phyloP scores from a whole-genome alignment of 2,888 invertebrate species.

The Lottia scabra region DNA sequence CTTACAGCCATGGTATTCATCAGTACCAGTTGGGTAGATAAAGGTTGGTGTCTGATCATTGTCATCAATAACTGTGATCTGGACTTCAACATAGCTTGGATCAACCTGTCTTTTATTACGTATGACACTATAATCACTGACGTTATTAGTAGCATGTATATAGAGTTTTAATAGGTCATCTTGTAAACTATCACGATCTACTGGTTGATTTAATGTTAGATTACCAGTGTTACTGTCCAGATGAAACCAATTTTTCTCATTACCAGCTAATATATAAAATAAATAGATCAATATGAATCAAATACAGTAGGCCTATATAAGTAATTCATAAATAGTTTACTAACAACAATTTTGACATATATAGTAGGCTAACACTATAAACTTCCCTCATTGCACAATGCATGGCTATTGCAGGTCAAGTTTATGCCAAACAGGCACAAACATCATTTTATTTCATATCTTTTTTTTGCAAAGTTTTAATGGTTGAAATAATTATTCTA shows the following conservation, averaged over 20 bases:
- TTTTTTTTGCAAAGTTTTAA: too few species aligned
- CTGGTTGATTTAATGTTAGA: constrained; percentile 81
- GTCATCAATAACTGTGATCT: constrained; percentile 74
- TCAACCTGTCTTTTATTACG: constrained; percentile 63
- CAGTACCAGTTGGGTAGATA: constrained; percentile 68
- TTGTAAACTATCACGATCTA: constrained; percentile 80
- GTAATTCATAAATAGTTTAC: background rate
- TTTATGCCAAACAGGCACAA: too few species aligned
- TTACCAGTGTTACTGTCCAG: constrained; percentile 85
- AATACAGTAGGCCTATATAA: background rate
- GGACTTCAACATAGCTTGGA: constrained; percentile 77
- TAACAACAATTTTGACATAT: too few species aligned
- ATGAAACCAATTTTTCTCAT: constrained; percentile 81
- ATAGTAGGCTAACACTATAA: too few species aligned
- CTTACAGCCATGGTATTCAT: constrained; percentile 78
- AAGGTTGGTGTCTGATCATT: constrained; percentile 84
- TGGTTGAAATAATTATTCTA: too few species aligned
- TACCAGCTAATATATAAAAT: constrained; percentile 71
- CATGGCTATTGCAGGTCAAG: too few species aligned
- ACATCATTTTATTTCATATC: too few species aligned
- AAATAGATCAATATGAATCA: background rate
- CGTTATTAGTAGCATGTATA: constrained; percentile 85
- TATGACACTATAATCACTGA: constrained; percentile 56
- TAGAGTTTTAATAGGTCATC: constrained; percentile 81
- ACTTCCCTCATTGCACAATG: too few species aligned